Evolutionary conservation across 2,797 vertebrate species (phyloP).

Genomic region (Uromys caudimaculatus): DNA sequence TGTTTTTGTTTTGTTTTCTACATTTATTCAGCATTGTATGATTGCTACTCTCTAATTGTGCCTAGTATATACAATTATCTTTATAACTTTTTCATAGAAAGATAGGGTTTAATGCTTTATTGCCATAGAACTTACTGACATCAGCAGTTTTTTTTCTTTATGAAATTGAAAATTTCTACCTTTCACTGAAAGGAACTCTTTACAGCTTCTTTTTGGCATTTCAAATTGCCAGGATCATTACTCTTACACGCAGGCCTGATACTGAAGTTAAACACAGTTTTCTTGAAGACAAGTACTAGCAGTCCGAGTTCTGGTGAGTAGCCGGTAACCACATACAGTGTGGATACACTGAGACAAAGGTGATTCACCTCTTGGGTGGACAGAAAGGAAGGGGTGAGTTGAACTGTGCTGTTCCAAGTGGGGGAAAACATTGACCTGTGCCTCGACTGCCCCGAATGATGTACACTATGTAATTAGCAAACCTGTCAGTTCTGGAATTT

Average conservation of each 20-base stretch:
- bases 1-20: background rate
- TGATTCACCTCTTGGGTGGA: background rate
- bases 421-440: background rate
- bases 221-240: background rate
- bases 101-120: background rate
- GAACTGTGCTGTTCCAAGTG: background rate
- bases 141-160: background rate
- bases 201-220: background rate
- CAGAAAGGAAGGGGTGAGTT: background rate
- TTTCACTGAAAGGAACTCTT: background rate
- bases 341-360: background rate
- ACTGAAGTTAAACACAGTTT: background rate
- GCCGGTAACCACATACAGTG: background rate
- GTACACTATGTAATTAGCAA: too few relatives aligned
- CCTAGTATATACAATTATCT: background rate
- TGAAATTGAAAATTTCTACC: background rate
- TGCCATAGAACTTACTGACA: background rate
- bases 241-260: background rate
- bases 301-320: background rate
- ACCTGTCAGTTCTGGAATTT: background rate
- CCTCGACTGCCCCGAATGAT: background rate
- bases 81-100: background rate
- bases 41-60: background rate
- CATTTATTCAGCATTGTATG: background rate
- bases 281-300: background rate